Evolutionary conservation across 2,113 vertebrate genomes (phyloP).

Genomic region (Bubalus kerabau): DNA sequence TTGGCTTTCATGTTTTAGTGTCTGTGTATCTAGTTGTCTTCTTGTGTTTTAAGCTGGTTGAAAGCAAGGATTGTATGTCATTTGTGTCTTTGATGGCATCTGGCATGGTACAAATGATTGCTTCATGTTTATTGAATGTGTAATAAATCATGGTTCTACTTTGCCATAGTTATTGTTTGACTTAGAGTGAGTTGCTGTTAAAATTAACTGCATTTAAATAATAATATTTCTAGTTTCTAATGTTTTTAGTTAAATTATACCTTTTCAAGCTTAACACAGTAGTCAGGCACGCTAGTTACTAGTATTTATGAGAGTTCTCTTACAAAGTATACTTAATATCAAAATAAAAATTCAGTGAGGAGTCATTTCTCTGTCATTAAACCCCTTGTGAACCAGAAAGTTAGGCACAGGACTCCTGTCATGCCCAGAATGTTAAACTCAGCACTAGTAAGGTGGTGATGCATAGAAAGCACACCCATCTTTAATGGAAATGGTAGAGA

Average conservation of each 20-base stretch:
- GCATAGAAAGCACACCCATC: not conserved
- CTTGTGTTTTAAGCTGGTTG: not conserved
- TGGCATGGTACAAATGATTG: not conserved
- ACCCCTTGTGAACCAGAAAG: not conserved
- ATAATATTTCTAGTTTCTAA: not conserved
- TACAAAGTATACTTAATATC: not conserved
- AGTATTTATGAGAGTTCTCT: not conserved
- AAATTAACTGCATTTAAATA: not conserved
- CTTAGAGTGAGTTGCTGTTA: not conserved
- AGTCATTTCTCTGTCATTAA: not conserved
- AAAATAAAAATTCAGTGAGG: slow-evolving; percentile 18
- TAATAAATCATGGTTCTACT: not conserved
- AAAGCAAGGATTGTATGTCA: not conserved
- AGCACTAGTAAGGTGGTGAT: not conserved
- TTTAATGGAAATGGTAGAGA: not conserved
- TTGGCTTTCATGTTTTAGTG: not conserved
- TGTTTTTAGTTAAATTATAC: not conserved
- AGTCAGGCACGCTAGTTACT: not conserved
- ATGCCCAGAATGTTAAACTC: not conserved
- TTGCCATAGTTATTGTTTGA: not conserved
- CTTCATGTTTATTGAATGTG: not conserved
- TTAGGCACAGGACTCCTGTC: not conserved
- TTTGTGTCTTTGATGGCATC: not conserved
- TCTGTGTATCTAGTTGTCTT: not conserved
- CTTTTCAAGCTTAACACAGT: not conserved